phyloP scores from a whole-genome alignment of 1,140 invertebrate species.

The Xylocopa sonorina region DNA sequence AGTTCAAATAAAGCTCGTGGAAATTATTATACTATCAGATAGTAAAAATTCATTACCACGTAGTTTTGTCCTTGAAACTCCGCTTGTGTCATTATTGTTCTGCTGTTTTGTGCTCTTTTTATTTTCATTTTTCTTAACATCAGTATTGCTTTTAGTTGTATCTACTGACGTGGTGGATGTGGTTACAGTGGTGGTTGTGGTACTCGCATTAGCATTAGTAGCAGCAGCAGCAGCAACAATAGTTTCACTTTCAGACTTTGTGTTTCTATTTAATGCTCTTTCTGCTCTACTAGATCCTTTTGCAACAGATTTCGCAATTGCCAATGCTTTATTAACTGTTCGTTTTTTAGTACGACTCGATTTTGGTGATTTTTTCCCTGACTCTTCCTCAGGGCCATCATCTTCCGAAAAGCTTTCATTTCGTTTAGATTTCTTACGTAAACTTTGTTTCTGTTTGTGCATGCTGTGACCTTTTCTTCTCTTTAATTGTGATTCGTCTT shows the following conservation, averaged over 20 bases:
- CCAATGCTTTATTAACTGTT: constrained; percentile 71
- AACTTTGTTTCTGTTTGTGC: constrained; percentile 73
- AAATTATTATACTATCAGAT: background rate
- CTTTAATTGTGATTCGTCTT: constrained; percentile 90
- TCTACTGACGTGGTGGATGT: constrained; percentile 17
- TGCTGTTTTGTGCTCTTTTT: constrained; percentile 62
- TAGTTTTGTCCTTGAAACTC: constrained; percentile 63
- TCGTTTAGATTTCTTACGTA: constrained; percentile 71
- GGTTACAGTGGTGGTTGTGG: constrained; percentile 42
- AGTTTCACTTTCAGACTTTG: constrained; percentile 60
- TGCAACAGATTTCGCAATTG: constrained; percentile 74
- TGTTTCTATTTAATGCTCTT: constrained; percentile 73
- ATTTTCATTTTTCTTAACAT: constrained; percentile 63
- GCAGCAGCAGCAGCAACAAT: constrained; percentile 37
- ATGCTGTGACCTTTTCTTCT: constrained; percentile 81
- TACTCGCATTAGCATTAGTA: constrained; percentile 36
- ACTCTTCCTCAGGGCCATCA: constrained; percentile 54
- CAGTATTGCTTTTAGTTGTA: constrained; percentile 56
- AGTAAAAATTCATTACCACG: constrained; percentile 59
- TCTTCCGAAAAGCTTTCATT: constrained; percentile 59
- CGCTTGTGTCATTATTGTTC: constrained; percentile 63
- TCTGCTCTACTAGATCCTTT: constrained; percentile 78
- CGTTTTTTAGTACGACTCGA: constrained; percentile 72
- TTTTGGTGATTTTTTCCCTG: constrained; percentile 68
- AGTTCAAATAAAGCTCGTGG: background rate